Base-by-base conservation (phyloP, 64 coral and sea anemone genomes). In the Pocillopora verrucosa region DNA sequence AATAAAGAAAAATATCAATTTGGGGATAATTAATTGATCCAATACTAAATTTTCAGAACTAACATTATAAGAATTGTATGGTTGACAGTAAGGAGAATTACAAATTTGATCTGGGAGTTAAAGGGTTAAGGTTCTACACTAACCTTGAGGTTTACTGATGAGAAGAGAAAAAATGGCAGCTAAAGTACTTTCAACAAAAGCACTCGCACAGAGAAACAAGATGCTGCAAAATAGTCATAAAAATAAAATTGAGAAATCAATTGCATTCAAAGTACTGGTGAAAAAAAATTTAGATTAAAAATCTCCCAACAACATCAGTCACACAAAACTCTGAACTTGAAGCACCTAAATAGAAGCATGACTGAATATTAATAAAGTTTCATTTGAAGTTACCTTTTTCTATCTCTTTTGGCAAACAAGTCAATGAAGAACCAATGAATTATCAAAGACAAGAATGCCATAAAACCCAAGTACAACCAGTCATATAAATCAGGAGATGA, bases 401-500 rank as follows among this genome's bases (percentile, higher is more conserved):
- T 87, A 25, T 68, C 67, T 80, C 93, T 79, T 58, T 78, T 74
- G 34, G 65, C 58, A 80, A 90, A 94, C 13, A 91, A 90, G 65
- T 94, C 89, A 51, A 91, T 90, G 72, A 90, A 94, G 62, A 90
- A 87, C 88, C 88, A 91, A 26, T 94, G 93, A 64, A 91, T 34
- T 57, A 90, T 37, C 22, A 90, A 34, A 16, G 73, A 72, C 37
- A 65, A 34, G 10, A 90, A 85, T 22, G 73, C 82, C 73, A 90
- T 94, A 77, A 94, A 94, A 7, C 88, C 93, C 57, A 94, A 64
- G 15, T 94, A 94, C 9, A 75, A 61, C 93, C 93, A 94, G 58
- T 94, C 93, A 70, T 94, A 91, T 30, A 94, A 72, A 25, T 57
- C 56, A 14, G 87, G 89, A 58, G 73, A 75, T 16, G 67, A 74